Base-by-base conservation (phyloP, 2,888 invertebrate species). In the Gisinianus flammeolus region DNA sequence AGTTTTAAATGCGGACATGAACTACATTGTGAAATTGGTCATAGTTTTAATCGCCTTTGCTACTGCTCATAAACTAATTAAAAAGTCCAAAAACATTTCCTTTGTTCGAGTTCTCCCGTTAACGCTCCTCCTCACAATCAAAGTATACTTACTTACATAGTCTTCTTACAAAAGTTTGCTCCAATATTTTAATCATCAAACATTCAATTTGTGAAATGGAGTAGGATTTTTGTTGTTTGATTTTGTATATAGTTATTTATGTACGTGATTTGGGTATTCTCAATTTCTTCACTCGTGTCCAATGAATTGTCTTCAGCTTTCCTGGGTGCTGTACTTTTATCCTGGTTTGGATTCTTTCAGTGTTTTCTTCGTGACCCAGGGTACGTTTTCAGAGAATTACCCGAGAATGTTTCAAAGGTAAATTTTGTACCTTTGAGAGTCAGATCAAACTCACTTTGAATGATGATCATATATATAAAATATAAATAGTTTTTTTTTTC, bases 331-430 rank as follows among this genome's bases (percentile, higher is more conserved):
- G 28, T 54, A 19, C 44, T 70, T 24, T 24, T 52, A 4, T 2
- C 70, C 24, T 70, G 70, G 70, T 24, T 52, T 1, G 28, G 26
- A 10, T 52, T 70, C 22, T 52, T 70, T 1, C 8, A 24, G 26
- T 70, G 26, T 52, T 2, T 44, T 44, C 19, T 52, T 31, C 12
- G 26, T 10, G 70, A 70, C n/a, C 70, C 70, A 8, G 70, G 70
- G 4, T 70, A 70, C 24, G 22, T 58, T 6, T 33, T 16, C 68
- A 33, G 4, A 0, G 33, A 31, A 31, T 68, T 33, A n/a, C 62
- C 22, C 62, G 62, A 6, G 35, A 16, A 22, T 33, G 12, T 54
- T 22, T 16, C 52, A 73, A 28, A 73, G 22, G 8, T 22, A 26
- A 31, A 26, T 12, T 62, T 26, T 62, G 28, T 24, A 6, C 12